A percentile compares a stretch with the other conserved stretches of the same genome.
Evolutionary conservation across 2,888 invertebrate species (phyloP).

Genomic region (Sphaerophoria taeniata): DNA sequence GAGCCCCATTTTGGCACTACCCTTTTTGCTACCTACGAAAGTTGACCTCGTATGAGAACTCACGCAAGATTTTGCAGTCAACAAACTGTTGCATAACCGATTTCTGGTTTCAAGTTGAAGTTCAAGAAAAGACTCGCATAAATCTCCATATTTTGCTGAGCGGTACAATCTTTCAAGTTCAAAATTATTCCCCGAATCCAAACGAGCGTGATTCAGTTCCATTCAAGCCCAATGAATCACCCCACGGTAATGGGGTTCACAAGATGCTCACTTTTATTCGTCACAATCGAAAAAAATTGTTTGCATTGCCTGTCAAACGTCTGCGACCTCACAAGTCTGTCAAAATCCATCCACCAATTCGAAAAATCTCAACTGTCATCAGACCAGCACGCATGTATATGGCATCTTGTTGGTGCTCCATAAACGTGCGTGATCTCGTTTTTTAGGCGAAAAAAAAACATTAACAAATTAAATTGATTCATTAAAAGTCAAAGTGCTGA

Average conservation of each 20-base stretch:
- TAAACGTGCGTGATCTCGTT: slow-evolving; percentile 54
- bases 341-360: neutral
- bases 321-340: slow-evolving; percentile 47
- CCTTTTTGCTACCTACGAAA: too few species aligned
- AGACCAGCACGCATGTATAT: slow-evolving; percentile 33
- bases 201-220: neutral
- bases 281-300: slow-evolving; percentile 60
- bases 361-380: slow-evolving; percentile 14
- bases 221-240: neutral
- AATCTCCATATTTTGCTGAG: neutral
- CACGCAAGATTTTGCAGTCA: too few species aligned
- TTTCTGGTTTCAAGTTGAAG: slow-evolving; percentile 4
- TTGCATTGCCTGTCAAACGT: slow-evolving; percentile 32
- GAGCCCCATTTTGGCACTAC: too few species aligned
- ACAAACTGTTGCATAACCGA: too few species aligned
- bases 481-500: slow-evolving; percentile 60
- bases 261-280: slow-evolving; percentile 30
- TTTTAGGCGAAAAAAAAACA: slow-evolving; percentile 27
- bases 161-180: slow-evolving; percentile 4
- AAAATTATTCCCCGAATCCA: slow-evolving; percentile 2
- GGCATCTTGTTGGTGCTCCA: slow-evolving; percentile 56
- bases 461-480: slow-evolving; percentile 69
- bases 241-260: slow-evolving; percentile 22
- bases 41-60: too few species aligned
- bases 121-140: slow-evolving; percentile 2